Conservation (phyloP, 2,113 vertebrate species). For the Python bivittatus region DNA sequence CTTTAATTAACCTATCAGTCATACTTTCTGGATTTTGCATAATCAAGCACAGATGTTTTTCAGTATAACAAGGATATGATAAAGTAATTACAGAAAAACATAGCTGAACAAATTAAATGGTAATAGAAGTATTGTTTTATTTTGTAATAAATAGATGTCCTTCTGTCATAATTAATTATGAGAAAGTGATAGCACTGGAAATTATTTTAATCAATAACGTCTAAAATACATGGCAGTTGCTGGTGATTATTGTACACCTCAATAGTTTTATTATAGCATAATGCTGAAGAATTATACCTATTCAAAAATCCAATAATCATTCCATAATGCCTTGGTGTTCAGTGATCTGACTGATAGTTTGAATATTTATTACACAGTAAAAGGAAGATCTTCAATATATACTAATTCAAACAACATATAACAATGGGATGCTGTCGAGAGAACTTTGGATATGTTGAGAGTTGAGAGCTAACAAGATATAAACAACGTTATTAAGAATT, state of each 20-base stretch:
- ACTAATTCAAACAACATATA: not conserved
- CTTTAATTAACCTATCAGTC: not conserved
- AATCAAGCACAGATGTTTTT: not conserved
- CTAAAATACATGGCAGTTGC: not conserved
- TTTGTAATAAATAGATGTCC: too few relatives aligned
- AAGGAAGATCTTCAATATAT: too few relatives aligned
- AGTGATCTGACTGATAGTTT: not conserved
- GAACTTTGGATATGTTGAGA: not conserved
- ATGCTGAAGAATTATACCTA: not conserved
- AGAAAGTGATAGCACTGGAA: not conserved
- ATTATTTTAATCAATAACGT: not conserved
- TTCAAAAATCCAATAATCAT: constrained; percentile 16
- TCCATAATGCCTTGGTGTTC: not conserved
- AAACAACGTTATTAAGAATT: not conserved
- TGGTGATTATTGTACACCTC: constrained; percentile 4
- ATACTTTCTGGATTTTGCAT: not conserved
- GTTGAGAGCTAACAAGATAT: not conserved
- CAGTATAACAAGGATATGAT: not conserved
- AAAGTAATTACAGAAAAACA: not conserved
- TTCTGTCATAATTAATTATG: constrained; percentile 14
- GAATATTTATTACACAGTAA: not conserved
- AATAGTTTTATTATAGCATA: constrained; percentile 8
- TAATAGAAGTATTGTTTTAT: not conserved
- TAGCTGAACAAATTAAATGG: not conserved
- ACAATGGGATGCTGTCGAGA: not conserved